A percentile compares a stretch with the other conserved stretches of the same genome.
Conservation (phyloP, 2,888 invertebrate genomes). For the Plutella xylostella region DNA sequence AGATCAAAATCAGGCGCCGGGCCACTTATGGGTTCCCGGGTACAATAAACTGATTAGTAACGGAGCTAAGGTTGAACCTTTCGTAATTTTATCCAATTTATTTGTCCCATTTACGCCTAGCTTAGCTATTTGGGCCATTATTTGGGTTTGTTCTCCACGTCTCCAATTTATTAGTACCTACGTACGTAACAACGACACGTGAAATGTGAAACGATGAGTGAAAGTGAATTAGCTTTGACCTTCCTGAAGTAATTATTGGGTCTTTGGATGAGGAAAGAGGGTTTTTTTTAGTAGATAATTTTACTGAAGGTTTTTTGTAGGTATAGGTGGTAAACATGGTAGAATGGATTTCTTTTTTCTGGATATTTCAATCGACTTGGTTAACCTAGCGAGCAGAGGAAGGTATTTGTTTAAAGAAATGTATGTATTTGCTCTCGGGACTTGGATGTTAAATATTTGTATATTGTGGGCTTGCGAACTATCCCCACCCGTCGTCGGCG, state of each 20-base stretch:
- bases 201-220: background rate
- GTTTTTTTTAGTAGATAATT: too few relatives aligned
- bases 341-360: too few relatives aligned
- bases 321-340: too few relatives aligned
- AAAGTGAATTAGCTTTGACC: constrained; percentile 3
- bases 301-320: too few relatives aligned
- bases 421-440: too few relatives aligned
- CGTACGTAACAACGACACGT: constrained; percentile 3
- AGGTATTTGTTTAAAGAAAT: too few relatives aligned
- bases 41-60: constrained; percentile 14
- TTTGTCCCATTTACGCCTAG: background rate
- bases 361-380: too few relatives aligned
- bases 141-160: background rate
- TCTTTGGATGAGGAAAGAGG: background rate
- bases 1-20: background rate
- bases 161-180: constrained; percentile 2
- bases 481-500: too few relatives aligned
- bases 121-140: constrained; percentile 1
- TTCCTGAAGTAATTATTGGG: background rate
- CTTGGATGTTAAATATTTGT: too few relatives aligned
- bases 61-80: constrained; percentile 12
- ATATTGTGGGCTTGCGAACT: too few relatives aligned
- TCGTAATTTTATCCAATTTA: constrained; percentile 11
- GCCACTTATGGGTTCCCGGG: constrained; percentile 1
- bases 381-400: too few relatives aligned